phyloP scores from a whole-genome alignment of 1,140 invertebrate species.

The Drosophila chauvacae region DNA sequence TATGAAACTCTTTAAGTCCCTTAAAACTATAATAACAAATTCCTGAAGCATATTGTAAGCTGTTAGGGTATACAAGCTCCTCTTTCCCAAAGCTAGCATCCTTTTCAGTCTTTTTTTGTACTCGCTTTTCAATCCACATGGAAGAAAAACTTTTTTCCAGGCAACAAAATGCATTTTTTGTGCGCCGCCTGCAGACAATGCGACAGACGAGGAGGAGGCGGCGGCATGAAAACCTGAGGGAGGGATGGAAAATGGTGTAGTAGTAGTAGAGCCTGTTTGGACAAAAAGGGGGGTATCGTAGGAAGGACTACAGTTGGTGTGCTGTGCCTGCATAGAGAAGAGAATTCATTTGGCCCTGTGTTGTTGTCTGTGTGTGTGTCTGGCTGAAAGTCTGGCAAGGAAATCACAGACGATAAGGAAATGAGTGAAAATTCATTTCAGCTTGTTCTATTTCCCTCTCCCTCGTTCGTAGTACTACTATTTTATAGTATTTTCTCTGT shows the following conservation, averaged over 20 bases:
- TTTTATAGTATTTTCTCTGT: constrained; percentile 48
- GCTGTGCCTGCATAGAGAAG: constrained; percentile 78
- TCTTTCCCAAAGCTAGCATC: background rate
- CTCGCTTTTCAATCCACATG: constrained; percentile 21
- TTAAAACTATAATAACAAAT: background rate
- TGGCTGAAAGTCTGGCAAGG: constrained; percentile 66
- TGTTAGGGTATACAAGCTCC: background rate
- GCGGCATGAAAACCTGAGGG: background rate
- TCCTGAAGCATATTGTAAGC: background rate
- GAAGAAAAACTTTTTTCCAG: constrained; percentile 59
- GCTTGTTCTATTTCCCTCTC: constrained; percentile 32
- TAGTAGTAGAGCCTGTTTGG: background rate
- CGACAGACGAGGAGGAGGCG: constrained; percentile 34
- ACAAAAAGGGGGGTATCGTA: background rate
- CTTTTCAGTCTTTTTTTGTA: constrained; percentile 25
- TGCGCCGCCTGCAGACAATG: constrained; percentile 68
- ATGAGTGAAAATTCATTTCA: constrained; percentile 82
- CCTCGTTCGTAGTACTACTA: constrained; percentile 22
- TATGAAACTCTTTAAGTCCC: background rate
- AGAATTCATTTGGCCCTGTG: constrained; percentile 69
- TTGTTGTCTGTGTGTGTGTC: constrained; percentile 41
- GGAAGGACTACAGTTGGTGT: constrained; percentile 10
- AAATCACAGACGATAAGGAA: constrained; percentile 83
- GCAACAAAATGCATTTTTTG: constrained; percentile 80
- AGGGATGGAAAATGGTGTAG: background rate